Base-by-base conservation (phyloP, 2,888 invertebrate genomes). In the Tholera decimalis region DNA sequence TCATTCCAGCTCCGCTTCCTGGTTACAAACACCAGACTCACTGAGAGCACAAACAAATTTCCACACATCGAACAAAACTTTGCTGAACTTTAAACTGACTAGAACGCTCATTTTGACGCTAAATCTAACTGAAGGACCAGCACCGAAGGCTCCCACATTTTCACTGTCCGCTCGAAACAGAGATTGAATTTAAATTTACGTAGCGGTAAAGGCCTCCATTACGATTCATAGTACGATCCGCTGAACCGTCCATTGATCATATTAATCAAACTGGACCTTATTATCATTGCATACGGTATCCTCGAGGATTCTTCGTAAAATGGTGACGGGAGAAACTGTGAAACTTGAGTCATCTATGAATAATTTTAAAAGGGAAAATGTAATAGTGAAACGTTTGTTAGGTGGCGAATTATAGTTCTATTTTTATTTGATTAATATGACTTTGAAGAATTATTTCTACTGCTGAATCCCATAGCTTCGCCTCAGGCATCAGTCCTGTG, bases 181-280 rank as follows among this genome's bases (percentile, higher is more conserved):
- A 90, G 89, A 89, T 91, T 90, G 94, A 93, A 95, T 95, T 89
- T 92, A 91, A 94, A 95, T 93, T 93, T 91, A 89, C 88, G 84
- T 94, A 95, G 93, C 94, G 94, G 95, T 95, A 93, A 85, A 88
- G 83, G 77, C 76, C 81, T 79, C 80, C 88, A 93, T 95, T 95
- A 89, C 89, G 83, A 95, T 95, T 92, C 95, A 91, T 84, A 86
- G 88, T 84, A 85, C 85, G 91, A 83, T 70, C 72, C 80, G 73
- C 70, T 67, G 74, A 78, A 72, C 63, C 78, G 82, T 68, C 87
- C 88, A 93, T 91, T 84, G 89, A 90, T 93, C 93, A 93, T 93
- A 92, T 90, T 91, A 91, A 93, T 91, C 88, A 88, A 85, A 85
- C 82, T 83, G 78, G 76, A 69, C 69, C 78, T 77, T 75, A 79